A percentile compares a stretch with the other conserved stretches of the same genome.
Evolutionary conservation across 2,797 vertebrate genomes (phyloP).

Genomic region (Agapornis canus): DNA sequence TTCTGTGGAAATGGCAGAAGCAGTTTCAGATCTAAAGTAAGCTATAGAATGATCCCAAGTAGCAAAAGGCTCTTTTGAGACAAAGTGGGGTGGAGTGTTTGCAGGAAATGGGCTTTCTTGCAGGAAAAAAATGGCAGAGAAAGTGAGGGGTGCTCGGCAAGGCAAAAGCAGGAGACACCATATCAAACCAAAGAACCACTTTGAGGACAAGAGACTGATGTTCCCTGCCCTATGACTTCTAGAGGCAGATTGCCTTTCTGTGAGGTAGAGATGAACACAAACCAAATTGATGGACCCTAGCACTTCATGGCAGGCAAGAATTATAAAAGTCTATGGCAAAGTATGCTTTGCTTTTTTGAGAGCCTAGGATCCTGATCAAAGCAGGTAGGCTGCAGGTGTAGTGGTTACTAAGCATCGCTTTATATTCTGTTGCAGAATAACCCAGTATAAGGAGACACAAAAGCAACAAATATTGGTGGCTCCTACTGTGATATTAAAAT

Average conservation of each 20-base stretch:
- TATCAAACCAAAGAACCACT: neutral
- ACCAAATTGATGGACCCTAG: neutral
- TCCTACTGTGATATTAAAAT: neutral
- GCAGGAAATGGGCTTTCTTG: neutral
- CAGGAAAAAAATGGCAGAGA: neutral
- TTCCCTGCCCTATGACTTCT: neutral
- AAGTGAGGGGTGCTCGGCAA: neutral
- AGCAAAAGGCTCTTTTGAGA: neutral
- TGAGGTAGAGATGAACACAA: neutral
- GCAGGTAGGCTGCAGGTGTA: neutral
- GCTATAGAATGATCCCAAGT: neutral
- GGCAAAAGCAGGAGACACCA: neutral
- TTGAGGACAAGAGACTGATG: neutral
- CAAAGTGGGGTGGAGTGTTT: fast-evolving
- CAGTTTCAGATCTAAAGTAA: neutral
- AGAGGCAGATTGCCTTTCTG: neutral
- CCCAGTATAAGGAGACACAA: neutral
- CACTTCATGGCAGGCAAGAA: neutral
- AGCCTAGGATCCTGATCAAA: neutral
- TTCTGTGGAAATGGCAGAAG: neutral
- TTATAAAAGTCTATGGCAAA: neutral
- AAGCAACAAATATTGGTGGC: neutral
- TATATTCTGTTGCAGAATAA: neutral
- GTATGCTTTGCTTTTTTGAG: neutral
- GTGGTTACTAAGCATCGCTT: neutral